These are phyloP conservation scores for Sphinx pinastri DNA, from an alignment of 2,888 invertebrate genomes.

Conservation along the genomic window DNA sequence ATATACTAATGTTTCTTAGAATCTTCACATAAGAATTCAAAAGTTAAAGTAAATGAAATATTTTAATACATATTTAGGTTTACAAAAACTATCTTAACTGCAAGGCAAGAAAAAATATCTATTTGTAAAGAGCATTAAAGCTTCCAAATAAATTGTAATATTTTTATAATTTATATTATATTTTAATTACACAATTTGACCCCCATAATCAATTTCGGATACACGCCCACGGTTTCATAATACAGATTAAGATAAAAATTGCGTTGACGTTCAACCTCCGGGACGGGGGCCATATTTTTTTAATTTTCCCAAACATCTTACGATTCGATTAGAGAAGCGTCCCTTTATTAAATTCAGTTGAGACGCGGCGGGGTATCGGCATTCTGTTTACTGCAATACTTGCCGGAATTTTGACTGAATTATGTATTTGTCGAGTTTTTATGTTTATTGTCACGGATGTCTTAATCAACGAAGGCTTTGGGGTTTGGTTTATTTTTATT, in stretches of 20 bases:
- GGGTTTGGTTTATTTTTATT: background rate
- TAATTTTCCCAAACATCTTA: constrained; percentile 78
- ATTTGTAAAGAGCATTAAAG: too few species aligned
- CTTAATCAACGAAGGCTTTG: background rate
- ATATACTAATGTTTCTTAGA: too few species aligned
- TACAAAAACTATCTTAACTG: too few species aligned
- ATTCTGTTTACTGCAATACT: constrained; percentile 48
- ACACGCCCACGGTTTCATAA: constrained; percentile 60
- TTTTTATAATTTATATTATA: too few species aligned
- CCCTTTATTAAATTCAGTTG: constrained; percentile 68
- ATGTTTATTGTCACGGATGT: constrained; percentile 19
- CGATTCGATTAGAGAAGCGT: constrained; percentile 74
- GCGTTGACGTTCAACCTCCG: constrained; percentile 71
- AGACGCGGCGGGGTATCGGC: constrained; percentile 49
- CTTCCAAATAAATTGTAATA: too few species aligned
- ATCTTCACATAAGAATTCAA: too few species aligned
- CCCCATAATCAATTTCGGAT: background rate
- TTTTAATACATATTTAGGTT: too few species aligned
- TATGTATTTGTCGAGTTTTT: constrained; percentile 29
- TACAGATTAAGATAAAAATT: constrained; percentile 80
- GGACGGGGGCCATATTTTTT: constrained; percentile 72
- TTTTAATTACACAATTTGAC: too few species aligned
- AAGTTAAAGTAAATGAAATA: too few species aligned
- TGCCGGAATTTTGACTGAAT: constrained; percentile 31
- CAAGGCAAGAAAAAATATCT: too few species aligned